Percentiles rank a stretch among this genome's conserved stretches.
phyloP scores from a whole-genome alignment of 2,888 invertebrate species.

The Nemurella pictetii region DNA sequence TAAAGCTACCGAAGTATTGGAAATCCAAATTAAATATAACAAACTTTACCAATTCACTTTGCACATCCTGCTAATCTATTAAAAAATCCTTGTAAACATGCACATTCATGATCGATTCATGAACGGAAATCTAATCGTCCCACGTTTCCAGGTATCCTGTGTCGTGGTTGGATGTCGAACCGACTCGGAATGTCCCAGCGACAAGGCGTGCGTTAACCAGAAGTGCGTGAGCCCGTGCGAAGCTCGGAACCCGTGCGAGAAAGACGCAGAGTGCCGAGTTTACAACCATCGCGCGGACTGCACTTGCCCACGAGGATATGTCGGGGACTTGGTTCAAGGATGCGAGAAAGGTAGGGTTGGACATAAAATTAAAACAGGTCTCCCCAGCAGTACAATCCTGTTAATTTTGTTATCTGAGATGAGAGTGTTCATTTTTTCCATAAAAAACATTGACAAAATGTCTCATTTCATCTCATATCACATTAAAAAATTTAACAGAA shows the following conservation, averaged over 20 bases:
- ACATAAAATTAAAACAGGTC: too few species aligned
- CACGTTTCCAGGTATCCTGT: constrained; percentile 60
- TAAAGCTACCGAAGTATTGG: too few species aligned
- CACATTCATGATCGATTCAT: too few species aligned
- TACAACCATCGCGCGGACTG: constrained; percentile 78
- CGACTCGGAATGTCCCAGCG: constrained; percentile 78
- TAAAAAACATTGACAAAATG: neutral
- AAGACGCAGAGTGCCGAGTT: constrained; percentile 73
- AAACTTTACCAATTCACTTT: too few species aligned
- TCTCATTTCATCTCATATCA: neutral
- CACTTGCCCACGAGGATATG: constrained; percentile 76
- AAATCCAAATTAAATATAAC: too few species aligned
- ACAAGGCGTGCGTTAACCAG: constrained; percentile 78
- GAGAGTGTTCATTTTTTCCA: neutral
- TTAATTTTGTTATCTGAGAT: neutral
- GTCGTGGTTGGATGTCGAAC: constrained; percentile 77
- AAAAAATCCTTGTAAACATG: too few species aligned
- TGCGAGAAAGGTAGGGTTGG: constrained; percentile 39
- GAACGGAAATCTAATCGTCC: neutral
- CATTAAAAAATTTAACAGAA: too few species aligned
- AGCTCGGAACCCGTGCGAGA: constrained; percentile 67
- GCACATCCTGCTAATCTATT: too few species aligned
- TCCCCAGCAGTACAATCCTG: too few species aligned
- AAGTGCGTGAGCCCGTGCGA: constrained; percentile 79
- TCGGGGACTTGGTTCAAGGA: constrained; percentile 58